Conservation (phyloP, 2,888 invertebrate species). For the Lepidocyrtinus sp. region DNA sequence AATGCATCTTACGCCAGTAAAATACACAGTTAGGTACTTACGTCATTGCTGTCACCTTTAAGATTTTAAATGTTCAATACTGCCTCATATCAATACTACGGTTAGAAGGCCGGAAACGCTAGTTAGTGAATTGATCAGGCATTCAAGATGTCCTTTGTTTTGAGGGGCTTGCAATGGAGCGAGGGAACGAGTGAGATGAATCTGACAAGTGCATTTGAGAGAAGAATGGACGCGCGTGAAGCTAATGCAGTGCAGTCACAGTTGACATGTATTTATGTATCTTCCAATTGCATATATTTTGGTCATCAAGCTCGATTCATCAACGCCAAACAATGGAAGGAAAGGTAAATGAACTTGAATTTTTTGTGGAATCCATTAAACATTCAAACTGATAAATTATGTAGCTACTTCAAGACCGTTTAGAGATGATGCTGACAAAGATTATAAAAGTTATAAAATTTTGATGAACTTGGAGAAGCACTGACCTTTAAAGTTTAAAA, state of each 20-base stretch:
- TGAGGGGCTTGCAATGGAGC: background rate
- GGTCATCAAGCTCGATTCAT: too few species aligned
- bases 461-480: background rate
- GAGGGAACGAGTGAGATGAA: background rate
- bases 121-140: background rate
- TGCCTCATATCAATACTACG: too few species aligned
- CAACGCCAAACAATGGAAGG: too few species aligned
- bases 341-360: conserved; percentile 31
- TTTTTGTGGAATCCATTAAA: background rate
- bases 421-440: too few species aligned
- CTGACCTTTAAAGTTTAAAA: too few species aligned
- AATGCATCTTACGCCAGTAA: background rate
- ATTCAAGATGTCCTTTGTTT: background rate
- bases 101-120: background rate
- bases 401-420: background rate
- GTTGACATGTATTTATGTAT: too few species aligned
- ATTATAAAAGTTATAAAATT: background rate
- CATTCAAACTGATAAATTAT: background rate
- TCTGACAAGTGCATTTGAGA: background rate
- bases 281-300: too few species aligned
- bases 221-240: background rate
- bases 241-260: too few species aligned
- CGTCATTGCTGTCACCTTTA: background rate
- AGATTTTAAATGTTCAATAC: too few species aligned
- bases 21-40: background rate